phyloP scores from a whole-genome alignment of 1,140 invertebrate genomes.

The Drosophila nikananu region DNA sequence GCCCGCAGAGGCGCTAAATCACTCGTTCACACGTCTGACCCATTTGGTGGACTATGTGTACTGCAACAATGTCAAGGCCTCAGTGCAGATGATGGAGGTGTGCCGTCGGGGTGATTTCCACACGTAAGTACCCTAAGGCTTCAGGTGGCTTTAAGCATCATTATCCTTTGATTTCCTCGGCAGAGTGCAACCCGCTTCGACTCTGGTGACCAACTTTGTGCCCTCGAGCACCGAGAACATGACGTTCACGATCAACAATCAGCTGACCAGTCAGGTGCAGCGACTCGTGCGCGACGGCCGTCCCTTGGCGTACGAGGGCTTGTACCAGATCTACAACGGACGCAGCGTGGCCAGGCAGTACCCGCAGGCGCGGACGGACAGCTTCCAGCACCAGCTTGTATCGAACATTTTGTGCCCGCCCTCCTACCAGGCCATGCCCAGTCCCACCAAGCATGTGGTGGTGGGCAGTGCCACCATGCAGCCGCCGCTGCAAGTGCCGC shows the following conservation, averaged over 20 bases:
- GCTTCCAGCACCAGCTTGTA: constrained; percentile 94
- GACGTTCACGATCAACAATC: constrained; percentile 95
- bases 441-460: constrained; percentile 95
- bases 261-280: constrained; percentile 91
- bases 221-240: constrained; percentile 93
- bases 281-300: constrained; percentile 88
- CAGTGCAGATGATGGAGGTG: constrained; percentile 98
- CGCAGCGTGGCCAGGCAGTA: constrained; percentile 89
- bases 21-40: constrained; percentile 96
- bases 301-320: constrained; percentile 89
- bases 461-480: constrained; percentile 91
- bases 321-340: constrained; percentile 95
- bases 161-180: background rate
- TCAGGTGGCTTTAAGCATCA: too few species aligned
- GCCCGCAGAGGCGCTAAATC: constrained; percentile 97
- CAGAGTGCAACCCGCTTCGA: constrained; percentile 88
- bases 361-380: constrained; percentile 89
- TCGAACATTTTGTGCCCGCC: constrained; percentile 96
- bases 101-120: constrained; percentile 89
- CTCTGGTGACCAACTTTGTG: constrained; percentile 89
- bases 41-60: constrained; percentile 98
- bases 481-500: constrained; percentile 87
- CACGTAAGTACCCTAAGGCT: constrained; percentile 80
- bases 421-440: constrained; percentile 93
- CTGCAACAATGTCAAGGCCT: constrained; percentile 97